Evolutionary conservation across 2,888 invertebrate species (phyloP).

Genomic region (Tortricodes alternella): DNA sequence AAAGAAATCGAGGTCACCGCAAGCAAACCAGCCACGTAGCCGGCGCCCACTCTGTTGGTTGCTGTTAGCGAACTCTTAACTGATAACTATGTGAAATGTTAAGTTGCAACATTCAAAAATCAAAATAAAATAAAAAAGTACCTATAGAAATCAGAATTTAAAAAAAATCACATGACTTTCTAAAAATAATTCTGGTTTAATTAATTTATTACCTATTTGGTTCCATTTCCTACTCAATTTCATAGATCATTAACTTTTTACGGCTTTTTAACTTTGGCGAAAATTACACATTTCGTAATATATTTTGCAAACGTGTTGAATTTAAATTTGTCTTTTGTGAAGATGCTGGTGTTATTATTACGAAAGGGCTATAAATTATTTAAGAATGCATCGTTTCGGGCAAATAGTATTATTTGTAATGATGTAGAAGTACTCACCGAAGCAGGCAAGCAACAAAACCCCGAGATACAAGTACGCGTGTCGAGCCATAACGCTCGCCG

Average conservation of each 20-base stretch:
- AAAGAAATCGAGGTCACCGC: conserved; percentile 82
- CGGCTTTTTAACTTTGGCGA: too few relatives aligned
- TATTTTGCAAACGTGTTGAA: neutral
- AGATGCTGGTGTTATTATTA: neutral
- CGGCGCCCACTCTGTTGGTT: conserved; percentile 57
- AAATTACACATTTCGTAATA: too few relatives aligned
- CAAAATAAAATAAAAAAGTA: neutral
- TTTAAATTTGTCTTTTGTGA: neutral
- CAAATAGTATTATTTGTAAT: neutral
- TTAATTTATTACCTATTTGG: too few relatives aligned
- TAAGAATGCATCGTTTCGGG: neutral
- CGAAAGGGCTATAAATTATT: conserved; percentile 7
- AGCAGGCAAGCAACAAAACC: conserved; percentile 71
- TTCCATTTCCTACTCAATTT: too few relatives aligned
- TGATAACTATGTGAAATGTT: neutral
- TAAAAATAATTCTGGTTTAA: too few relatives aligned
- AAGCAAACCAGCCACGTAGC: conserved; percentile 70
- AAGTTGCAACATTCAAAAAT: neutral
- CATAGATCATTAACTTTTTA: too few relatives aligned
- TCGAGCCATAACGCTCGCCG: conserved; percentile 82
- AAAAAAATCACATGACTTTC: neutral
- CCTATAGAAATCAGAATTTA: neutral
- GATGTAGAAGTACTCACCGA: conserved; percentile 66
- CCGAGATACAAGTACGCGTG: conserved; percentile 77
- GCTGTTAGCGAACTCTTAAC: conserved; percentile 35